Conservation (phyloP, 2,888 invertebrate genomes). For the Cistogaster globosa region DNA sequence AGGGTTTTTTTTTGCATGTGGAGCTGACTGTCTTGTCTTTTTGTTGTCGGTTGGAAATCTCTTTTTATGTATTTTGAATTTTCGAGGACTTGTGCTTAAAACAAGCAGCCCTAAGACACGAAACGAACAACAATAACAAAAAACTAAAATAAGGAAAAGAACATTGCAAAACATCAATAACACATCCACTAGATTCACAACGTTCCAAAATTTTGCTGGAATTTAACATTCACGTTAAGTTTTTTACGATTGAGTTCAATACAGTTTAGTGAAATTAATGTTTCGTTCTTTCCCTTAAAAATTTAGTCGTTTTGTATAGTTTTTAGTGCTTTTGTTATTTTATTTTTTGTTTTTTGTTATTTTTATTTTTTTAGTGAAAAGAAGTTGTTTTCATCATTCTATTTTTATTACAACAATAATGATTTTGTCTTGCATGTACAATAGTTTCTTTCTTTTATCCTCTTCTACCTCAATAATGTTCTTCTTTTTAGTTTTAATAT, state of each 20-base stretch:
- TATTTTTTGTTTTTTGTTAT: not conserved
- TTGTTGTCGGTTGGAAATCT: not conserved
- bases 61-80: not conserved
- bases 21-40: not conserved
- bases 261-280: slow-evolving; percentile 50
- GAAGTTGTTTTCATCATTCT: slow-evolving; percentile 10
- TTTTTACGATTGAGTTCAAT: slow-evolving; percentile 7
- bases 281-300: slow-evolving; percentile 19
- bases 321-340: slow-evolving; percentile 33
- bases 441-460: not conserved
- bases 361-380: not conserved
- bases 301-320: slow-evolving; percentile 39
- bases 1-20: not conserved
- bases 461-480: slow-evolving; percentile 39
- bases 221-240: not conserved
- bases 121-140: slow-evolving; percentile 1
- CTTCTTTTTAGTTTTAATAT: not conserved
- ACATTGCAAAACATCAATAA: slow-evolving; percentile 48
- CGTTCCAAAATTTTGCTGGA: not conserved
- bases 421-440: slow-evolving; percentile 21
- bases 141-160: not conserved
- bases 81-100: slow-evolving; percentile 4
- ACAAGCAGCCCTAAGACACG: not conserved
- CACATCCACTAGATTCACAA: slow-evolving; percentile 43
- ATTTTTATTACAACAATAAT: slow-evolving; percentile 39